Evolutionary conservation across 2,113 vertebrate genomes (phyloP).

Genomic region (Gopherus flavomarginatus): DNA sequence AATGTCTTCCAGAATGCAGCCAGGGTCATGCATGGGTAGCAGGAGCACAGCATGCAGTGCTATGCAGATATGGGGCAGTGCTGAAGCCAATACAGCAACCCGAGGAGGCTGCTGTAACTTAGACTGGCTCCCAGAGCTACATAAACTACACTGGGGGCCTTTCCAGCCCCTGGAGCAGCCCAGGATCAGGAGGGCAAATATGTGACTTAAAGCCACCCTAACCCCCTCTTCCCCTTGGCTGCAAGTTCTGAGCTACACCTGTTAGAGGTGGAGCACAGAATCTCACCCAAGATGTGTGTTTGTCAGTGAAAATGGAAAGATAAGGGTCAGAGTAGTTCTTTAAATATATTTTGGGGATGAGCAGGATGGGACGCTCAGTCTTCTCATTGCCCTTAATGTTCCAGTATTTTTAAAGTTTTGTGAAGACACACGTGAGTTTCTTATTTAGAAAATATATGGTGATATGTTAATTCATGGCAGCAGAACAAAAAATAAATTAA

Average conservation of each 20-base stretch:
- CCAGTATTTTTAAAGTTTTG: not conserved
- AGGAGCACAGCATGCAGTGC: not conserved
- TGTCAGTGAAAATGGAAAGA: not conserved
- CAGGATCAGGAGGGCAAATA: not conserved
- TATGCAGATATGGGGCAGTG: not conserved
- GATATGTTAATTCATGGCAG: not conserved
- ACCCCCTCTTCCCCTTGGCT: not conserved
- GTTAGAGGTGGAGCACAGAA: not conserved
- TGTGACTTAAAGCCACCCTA: not conserved
- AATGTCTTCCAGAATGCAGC: too few species aligned
- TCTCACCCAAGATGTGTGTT: not conserved
- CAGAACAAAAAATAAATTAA: not conserved
- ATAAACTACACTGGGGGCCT: not conserved
- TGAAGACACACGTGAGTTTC: not conserved
- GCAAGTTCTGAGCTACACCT: not conserved
- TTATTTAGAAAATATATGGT: not conserved
- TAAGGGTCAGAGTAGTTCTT: not conserved
- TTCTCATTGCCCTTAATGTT: not conserved
- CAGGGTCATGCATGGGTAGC: too few species aligned
- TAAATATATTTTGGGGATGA: not conserved
- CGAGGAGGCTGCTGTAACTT: not conserved
- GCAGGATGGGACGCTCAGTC: not conserved
- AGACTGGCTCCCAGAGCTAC: not conserved
- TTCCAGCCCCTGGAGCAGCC: not conserved
- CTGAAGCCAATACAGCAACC: not conserved